phyloP scores from a whole-genome alignment of 2,797 vertebrate genomes.

The Pogonophryne albipinna region DNA sequence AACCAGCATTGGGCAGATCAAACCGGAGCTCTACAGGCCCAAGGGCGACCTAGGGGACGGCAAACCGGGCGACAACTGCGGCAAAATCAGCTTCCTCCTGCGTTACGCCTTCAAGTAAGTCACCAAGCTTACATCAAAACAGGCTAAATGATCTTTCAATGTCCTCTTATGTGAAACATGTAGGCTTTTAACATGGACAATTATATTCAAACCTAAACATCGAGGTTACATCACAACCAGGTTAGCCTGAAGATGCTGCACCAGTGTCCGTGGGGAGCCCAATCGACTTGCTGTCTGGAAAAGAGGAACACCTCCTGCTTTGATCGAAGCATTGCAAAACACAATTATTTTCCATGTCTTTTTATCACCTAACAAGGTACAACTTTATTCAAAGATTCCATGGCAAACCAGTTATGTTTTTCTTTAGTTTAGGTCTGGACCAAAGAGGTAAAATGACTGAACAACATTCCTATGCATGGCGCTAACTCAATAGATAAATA shows the following conservation, averaged over 20 bases:
- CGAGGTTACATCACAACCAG: slow-evolving; percentile 10
- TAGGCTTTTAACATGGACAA: slow-evolving; percentile 4
- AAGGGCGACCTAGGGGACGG: slow-evolving; percentile 85
- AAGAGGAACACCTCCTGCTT: background rate
- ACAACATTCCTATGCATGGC: background rate
- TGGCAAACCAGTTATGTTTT: background rate
- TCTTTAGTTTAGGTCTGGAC: background rate
- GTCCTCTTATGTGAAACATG: slow-evolving; percentile 4
- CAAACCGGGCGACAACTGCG: slow-evolving; percentile 86
- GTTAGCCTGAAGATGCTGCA: slow-evolving; percentile 12
- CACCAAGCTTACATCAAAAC: background rate
- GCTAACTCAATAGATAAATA: background rate
- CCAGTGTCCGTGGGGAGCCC: background rate
- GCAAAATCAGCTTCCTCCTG: slow-evolving; percentile 93
- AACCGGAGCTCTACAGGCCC: slow-evolving; percentile 92
- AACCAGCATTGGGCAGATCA: slow-evolving; percentile 94
- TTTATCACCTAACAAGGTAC: background rate
- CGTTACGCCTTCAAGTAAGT: slow-evolving; percentile 91
- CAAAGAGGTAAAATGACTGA: background rate
- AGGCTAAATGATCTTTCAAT: background rate
- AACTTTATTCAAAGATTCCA: background rate
- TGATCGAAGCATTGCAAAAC: slow-evolving; percentile 7
- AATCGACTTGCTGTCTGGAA: background rate
- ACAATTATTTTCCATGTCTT: background rate
- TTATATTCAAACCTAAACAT: background rate